Percentiles rank a stretch among this genome's conserved stretches.
These are phyloP conservation scores for Antechinus stuartii DNA, from an alignment of 2,113 vertebrate genomes.

Conservation along the genomic window DNA sequence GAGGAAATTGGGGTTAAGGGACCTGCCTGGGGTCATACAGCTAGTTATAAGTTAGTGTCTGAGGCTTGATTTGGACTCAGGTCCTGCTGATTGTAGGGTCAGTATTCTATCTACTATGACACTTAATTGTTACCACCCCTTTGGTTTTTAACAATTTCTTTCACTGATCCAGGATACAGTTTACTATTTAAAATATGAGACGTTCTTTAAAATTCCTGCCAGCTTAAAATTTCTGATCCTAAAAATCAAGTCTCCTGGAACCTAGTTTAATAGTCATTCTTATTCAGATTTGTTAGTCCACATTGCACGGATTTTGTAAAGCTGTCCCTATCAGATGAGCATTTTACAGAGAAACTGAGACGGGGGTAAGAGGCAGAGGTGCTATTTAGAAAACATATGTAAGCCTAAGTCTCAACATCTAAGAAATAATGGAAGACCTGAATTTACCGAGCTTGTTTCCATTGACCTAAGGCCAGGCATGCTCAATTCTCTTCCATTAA, in stretches of 20 bases:
- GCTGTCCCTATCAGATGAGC: slow-evolving; percentile 35
- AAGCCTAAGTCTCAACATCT: neutral
- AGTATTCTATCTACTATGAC: neutral
- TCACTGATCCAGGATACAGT: neutral
- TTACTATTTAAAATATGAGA: neutral
- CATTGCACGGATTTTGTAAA: neutral
- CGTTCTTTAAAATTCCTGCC: neutral
- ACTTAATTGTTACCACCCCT: neutral
- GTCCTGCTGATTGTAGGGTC: neutral
- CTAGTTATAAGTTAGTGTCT: neutral
- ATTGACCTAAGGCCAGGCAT: neutral
- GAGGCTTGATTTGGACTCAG: neutral
- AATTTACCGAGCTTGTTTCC: slow-evolving; percentile 21
- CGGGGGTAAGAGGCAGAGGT: slow-evolving; percentile 1
- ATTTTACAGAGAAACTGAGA: slow-evolving; percentile 42
- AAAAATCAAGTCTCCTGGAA: neutral
- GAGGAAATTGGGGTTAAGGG: neutral
- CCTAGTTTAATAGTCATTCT: slow-evolving; percentile 1
- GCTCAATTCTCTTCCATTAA: neutral
- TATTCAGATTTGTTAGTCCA: neutral
- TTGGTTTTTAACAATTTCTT: neutral
- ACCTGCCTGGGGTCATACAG: neutral
- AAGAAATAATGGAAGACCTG: slow-evolving; percentile 29
- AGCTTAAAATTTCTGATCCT: neutral
- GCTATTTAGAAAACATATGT: slow-evolving; percentile 23